These are phyloP conservation scores for Isurus oxyrinchus DNA, from an alignment of 2,113 vertebrate genomes.

Conservation along the genomic window DNA sequence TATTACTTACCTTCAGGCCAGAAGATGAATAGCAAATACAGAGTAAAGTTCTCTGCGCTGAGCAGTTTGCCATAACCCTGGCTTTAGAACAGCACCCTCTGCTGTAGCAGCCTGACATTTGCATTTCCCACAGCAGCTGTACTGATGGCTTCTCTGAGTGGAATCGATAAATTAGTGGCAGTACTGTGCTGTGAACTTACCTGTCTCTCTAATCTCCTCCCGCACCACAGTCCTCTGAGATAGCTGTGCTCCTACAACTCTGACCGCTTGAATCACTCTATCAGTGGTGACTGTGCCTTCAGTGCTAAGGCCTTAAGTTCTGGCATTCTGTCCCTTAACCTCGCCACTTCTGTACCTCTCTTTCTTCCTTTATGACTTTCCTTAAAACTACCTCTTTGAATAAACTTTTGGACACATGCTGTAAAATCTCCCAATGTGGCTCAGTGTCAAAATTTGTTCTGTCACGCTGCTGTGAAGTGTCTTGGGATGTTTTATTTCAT, in stretches of 20 bases:
- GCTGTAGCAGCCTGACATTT: background rate
- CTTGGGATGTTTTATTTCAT: no score
- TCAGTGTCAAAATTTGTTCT: no score
- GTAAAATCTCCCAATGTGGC: no score
- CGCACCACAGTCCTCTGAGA: background rate
- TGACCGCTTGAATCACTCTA: no score
- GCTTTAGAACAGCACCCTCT: background rate
- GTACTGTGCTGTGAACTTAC: background rate
- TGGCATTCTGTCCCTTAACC: no score
- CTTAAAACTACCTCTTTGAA: no score
- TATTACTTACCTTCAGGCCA: background rate
- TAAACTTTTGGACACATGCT: no score
- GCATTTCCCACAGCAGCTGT: background rate
- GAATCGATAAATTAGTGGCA: background rate
- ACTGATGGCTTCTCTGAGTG: background rate
- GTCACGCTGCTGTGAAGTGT: no score
- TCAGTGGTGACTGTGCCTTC: no score
- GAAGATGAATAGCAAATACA: background rate
- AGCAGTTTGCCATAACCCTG: background rate
- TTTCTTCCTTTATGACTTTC: no score
- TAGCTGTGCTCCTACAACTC: background rate
- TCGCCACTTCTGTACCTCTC: no score
- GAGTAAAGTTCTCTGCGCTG: background rate
- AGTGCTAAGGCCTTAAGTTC: no score
- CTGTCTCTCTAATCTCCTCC: background rate